phyloP scores from a whole-genome alignment of 2,888 invertebrate genomes.

The Bugulina stolonifera region DNA sequence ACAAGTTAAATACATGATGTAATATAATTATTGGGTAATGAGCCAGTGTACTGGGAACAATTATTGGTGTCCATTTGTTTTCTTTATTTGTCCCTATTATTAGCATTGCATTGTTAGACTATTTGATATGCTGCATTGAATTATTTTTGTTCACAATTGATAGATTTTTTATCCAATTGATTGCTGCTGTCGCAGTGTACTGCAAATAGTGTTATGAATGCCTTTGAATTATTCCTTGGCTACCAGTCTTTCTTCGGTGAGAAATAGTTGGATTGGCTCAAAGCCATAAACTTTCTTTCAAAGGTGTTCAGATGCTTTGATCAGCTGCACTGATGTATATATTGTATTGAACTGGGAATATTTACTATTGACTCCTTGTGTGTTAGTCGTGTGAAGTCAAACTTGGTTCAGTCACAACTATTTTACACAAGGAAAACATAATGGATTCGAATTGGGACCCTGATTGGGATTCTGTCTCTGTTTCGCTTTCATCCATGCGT shows the following conservation, averaged over 20 bases:
- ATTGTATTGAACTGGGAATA: too few species aligned
- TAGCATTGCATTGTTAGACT: neutral
- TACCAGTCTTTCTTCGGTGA: neutral
- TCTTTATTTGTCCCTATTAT: neutral
- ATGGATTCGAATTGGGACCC: conserved; percentile 24
- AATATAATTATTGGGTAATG: neutral
- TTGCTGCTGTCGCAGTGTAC: neutral
- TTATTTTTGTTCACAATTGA: neutral
- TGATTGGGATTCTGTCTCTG: neutral
- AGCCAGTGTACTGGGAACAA: neutral
- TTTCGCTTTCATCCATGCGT: neutral
- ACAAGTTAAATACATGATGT: neutral
- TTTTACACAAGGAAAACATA: too few species aligned
- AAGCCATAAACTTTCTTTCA: neutral
- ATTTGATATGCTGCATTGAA: neutral
- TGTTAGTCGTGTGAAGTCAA: too few species aligned
- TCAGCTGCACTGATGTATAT: neutral
- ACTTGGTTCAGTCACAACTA: too few species aligned
- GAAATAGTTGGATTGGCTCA: neutral
- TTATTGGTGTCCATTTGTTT: neutral
- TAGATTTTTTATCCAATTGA: neutral
- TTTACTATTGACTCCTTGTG: too few species aligned
- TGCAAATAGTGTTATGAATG: neutral
- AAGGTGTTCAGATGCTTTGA: neutral
- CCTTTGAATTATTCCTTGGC: neutral